A percentile compares a stretch with the other conserved stretches of the same genome.
Conservation (phyloP, 2,797 vertebrate species). For the Okamejei kenojei region DNA sequence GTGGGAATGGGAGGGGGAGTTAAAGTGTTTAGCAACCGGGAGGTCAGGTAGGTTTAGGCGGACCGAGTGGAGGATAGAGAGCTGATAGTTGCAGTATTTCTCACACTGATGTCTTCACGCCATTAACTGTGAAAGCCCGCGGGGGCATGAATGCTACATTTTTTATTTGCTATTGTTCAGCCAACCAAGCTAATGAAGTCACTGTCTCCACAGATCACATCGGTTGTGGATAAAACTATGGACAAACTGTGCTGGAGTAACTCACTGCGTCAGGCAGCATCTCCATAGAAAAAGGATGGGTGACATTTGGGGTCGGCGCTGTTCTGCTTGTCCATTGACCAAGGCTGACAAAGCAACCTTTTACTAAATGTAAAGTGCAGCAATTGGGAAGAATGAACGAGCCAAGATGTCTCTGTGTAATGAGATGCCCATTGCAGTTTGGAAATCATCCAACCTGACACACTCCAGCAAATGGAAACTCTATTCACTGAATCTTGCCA, state of each 20-base stretch:
- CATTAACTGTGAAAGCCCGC: no score
- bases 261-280: no score
- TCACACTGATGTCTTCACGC: no score
- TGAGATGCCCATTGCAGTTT: slow-evolving; percentile 31
- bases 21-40: no score
- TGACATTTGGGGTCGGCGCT: not conserved
- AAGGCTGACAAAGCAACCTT: not conserved
- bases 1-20: no score
- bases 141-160: no score
- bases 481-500: not conserved
- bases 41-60: no score
- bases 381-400: not conserved
- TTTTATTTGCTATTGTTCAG: not conserved
- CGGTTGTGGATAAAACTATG: not conserved
- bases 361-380: not conserved
- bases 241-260: no score
- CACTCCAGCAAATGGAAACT: not conserved
- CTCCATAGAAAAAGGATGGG: no score
- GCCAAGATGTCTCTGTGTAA: not conserved
- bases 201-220: not conserved
- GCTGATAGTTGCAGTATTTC: no score
- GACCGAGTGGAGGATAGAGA: no score
- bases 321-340: not conserved
- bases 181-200: not conserved
- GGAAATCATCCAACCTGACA: slow-evolving; percentile 43